Base-by-base conservation (phyloP, 2,797 vertebrate genomes). In the Micropoecilia bifurca region DNA sequence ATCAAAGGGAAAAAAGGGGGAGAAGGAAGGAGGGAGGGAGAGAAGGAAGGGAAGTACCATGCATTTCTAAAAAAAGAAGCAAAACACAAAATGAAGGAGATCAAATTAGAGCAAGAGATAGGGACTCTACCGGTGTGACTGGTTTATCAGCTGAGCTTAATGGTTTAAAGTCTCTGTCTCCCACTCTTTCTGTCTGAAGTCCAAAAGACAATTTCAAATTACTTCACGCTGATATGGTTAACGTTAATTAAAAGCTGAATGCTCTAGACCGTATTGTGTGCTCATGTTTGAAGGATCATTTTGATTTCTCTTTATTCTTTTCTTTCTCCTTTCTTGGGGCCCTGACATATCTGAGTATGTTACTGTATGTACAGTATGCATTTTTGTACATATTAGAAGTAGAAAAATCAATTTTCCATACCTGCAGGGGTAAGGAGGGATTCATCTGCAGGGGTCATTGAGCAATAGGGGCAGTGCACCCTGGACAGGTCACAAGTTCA, bases 171-270 rank as follows among this genome's bases (percentile, higher is more conserved):
- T 89, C 80, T 77, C 77, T 68, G 71, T 87, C 80, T 89, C 81
- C 83, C 50, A 22, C 71, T 82, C 80, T 84, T 74, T 89, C 80
- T 82, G 87, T 88, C 83, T 92, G 87, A 92, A 89, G 91, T 88
- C 90, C 80, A 86, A 78, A 88, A 92, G 89, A 92, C 92, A 93
- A 91, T 94, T 93, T 93, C 68, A 90, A 93, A 94, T 92, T 77
- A 91, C 89, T 92, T 85, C 77, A 71, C 36, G 80, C 91, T 93
- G 88, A 93, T 93, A 93, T 71, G 85, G 73, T 79, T 88, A 79
- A 92, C 91, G 91, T 90, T 93, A 93, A 95, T 94, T 93, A 94
- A 93, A 94, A 92, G 86, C 90, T 85, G 83, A 87, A 90, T 87
- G 82, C 82, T 86, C 89, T 83, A 79, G 77, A 80, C 87, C 80